Conservation (phyloP, 2,888 invertebrate species). For the Drosophila mimica region DNA sequence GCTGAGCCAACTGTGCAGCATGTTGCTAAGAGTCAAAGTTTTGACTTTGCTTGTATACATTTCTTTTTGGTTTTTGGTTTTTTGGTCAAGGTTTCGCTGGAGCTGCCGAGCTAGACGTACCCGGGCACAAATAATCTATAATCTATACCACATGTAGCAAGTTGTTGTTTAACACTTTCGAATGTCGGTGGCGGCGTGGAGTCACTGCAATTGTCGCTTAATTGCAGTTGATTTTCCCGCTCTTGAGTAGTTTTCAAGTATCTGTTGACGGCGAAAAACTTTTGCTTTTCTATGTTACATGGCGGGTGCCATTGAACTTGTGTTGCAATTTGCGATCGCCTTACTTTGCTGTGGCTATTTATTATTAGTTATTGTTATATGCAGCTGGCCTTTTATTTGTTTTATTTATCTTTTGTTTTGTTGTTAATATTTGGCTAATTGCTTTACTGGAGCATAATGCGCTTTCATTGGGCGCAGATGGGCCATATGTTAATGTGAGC, state of each 20-base stretch:
- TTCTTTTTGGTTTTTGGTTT: constrained; percentile 23
- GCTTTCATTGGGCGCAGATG: constrained; percentile 58
- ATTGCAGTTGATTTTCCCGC: constrained; percentile 77
- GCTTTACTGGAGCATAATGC: constrained; percentile 53
- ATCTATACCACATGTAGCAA: constrained; percentile 67
- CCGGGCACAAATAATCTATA: constrained; percentile 73
- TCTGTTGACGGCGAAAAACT: constrained; percentile 52
- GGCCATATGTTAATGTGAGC: constrained; percentile 53
- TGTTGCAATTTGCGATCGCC: constrained; percentile 58
- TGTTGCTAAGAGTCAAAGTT: constrained; percentile 43
- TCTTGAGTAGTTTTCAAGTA: constrained; percentile 61
- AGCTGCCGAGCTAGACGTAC: constrained; percentile 27
- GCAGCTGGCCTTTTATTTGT: constrained; percentile 14
- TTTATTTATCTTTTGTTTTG: neutral
- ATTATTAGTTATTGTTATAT: constrained; percentile 24
- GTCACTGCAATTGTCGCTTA: constrained; percentile 68
- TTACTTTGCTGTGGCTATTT: constrained; percentile 16
- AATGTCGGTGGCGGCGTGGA: constrained; percentile 50
- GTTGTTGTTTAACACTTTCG: constrained; percentile 72
- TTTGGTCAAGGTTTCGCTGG: constrained; percentile 73
- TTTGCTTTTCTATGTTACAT: constrained; percentile 76
- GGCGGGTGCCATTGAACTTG: constrained; percentile 82
- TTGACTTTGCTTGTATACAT: constrained; percentile 32
- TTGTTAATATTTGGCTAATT: constrained; percentile 31
- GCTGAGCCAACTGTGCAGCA: constrained; percentile 37